These are phyloP conservation scores for Dufourea novaeangliae DNA, from an alignment of 1,140 invertebrate species.

Conservation along the genomic window DNA sequence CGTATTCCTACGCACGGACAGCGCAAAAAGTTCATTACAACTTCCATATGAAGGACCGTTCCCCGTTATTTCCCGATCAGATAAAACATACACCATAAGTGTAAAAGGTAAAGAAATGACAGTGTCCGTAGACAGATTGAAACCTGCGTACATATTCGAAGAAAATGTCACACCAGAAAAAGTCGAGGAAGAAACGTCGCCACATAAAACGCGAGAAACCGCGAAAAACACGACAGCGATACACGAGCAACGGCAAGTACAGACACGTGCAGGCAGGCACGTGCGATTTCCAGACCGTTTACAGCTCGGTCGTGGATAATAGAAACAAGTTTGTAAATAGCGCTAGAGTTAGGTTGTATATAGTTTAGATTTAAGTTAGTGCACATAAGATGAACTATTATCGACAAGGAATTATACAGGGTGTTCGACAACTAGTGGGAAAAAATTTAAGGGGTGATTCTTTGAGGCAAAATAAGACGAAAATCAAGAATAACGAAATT, in stretches of 20 bases:
- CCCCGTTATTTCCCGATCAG: neutral
- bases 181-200: no score
- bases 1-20: constrained; percentile 58
- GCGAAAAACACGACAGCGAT: neutral
- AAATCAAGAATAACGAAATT: no score
- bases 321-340: no score
- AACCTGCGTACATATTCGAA: neutral
- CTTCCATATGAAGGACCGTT: constrained; percentile 53
- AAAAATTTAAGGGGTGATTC: no score
- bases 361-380: neutral
- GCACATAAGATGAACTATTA: no score
- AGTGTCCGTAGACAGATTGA: neutral
- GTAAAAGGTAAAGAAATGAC: neutral
- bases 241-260: no score
- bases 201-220: no score
- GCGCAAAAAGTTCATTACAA: constrained; percentile 16
- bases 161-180: neutral
- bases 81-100: neutral
- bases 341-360: no score
- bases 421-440: no score
- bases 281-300: neutral
- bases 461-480: no score
- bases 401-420: neutral
- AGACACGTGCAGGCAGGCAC: neutral
- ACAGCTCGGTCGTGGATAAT: neutral